Evolutionary conservation across 2,888 invertebrate species (phyloP).

Genomic region (Bimastos eiseni): DNA sequence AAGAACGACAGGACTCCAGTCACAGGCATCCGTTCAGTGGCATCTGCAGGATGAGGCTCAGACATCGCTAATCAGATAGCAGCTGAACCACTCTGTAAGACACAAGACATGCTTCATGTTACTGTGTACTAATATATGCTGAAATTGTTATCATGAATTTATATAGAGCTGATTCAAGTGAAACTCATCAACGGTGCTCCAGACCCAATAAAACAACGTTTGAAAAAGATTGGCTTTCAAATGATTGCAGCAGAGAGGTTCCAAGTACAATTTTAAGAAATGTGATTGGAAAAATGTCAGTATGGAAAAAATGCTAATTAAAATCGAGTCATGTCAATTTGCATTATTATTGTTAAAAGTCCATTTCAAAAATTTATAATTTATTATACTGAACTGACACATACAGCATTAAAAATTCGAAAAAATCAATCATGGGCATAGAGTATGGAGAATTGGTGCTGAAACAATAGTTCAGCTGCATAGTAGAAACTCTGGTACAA

Average conservation of each 20-base stretch:
- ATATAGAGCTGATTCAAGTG: no score
- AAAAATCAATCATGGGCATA: background rate
- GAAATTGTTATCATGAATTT: no score
- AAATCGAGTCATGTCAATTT: background rate
- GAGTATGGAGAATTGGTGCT: background rate
- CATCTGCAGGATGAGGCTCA: background rate
- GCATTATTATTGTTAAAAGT: no score
- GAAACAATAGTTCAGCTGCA: background rate
- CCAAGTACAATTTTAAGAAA: no score
- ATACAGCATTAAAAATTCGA: background rate
- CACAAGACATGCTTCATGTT: background rate
- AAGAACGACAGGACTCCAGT: conserved; percentile 13
- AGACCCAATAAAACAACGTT: no score
- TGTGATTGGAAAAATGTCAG: no score
- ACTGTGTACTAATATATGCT: no score
- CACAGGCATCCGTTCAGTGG: background rate
- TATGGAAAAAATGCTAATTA: no score
- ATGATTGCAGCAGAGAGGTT: no score
- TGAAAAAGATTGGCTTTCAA: no score
- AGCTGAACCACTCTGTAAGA: background rate
- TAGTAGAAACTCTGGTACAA: background rate
- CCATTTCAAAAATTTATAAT: background rate
- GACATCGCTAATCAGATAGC: background rate
- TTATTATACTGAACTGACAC: background rate
- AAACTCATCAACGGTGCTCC: no score